phyloP scores from a whole-genome alignment of 2,797 vertebrate species.

The Neosilurus hyrtlii region DNA sequence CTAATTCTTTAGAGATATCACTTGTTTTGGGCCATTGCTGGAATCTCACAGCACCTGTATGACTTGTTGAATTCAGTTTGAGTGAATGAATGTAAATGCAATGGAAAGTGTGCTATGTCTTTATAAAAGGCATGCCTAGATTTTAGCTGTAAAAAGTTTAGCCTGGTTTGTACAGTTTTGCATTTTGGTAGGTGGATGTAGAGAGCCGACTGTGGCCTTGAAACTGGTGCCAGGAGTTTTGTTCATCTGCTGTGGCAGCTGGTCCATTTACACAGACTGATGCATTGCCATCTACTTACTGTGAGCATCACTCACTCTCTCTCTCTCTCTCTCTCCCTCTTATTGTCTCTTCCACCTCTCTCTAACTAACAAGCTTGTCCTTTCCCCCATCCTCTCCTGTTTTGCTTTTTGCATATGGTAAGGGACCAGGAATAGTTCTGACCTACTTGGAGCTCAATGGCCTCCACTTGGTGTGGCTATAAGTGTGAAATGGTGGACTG shows the following conservation, averaged over 20 bases:
- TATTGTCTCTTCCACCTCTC: neutral
- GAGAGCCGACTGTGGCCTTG: slow-evolving; percentile 28
- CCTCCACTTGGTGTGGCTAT: slow-evolving; percentile 53
- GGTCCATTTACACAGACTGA: slow-evolving; percentile 64
- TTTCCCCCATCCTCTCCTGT: slow-evolving; percentile 2
- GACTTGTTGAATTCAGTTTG: neutral
- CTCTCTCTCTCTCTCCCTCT: slow-evolving; percentile 14
- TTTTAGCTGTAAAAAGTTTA: slow-evolving; percentile 19
- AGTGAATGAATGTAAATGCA: slow-evolving; percentile 1
- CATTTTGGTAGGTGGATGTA: slow-evolving; percentile 14
- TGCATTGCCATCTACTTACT: slow-evolving; percentile 59
- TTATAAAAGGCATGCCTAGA: neutral
- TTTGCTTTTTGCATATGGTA: slow-evolving; percentile 68
- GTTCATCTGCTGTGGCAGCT: slow-evolving; percentile 58
- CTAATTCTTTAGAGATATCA: too few species aligned
- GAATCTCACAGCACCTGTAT: neutral
- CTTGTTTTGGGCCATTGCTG: neutral
- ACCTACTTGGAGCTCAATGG: slow-evolving; percentile 73
- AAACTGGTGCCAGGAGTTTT: slow-evolving; percentile 51
- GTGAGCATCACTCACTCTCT: slow-evolving; percentile 43
- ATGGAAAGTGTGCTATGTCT: neutral
- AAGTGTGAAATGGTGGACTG: slow-evolving; percentile 33
- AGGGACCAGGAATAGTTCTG: slow-evolving; percentile 73
- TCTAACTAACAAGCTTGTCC: slow-evolving; percentile 24
- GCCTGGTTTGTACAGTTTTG: neutral